phyloP scores from a whole-genome alignment of 1,140 invertebrate genomes.

The Atopsyche davidsoni region DNA sequence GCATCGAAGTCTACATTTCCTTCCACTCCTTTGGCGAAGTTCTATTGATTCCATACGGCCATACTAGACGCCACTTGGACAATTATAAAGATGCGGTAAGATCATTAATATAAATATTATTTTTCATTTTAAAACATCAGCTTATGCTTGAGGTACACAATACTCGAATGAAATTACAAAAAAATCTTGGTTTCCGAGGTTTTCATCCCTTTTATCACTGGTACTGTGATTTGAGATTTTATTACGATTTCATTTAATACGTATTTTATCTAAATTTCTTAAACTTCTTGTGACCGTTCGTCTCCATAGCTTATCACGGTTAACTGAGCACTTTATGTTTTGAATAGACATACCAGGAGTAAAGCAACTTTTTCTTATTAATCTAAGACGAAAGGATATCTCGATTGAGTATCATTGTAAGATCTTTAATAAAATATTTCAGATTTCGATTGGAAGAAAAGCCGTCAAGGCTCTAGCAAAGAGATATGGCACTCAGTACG shows the following conservation, averaged over 20 bases:
- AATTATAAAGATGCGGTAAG: slow-evolving; percentile 59
- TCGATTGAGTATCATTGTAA: not conserved
- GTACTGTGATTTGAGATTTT: not conserved
- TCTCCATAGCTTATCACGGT: no score
- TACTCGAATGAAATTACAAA: no score
- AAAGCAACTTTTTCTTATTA: no score
- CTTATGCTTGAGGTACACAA: no score
- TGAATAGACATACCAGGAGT: no score
- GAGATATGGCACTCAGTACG: slow-evolving; percentile 44
- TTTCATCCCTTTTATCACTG: no score
- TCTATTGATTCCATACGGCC: slow-evolving; percentile 65
- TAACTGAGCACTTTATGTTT: no score
- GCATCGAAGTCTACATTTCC: slow-evolving; percentile 47
- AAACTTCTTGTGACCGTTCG: no score
- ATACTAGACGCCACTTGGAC: slow-evolving; percentile 48
- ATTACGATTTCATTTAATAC: not conserved
- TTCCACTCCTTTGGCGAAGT: slow-evolving; percentile 75
- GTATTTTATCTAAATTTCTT: not conserved
- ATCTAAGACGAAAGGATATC: no score
- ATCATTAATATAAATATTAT: no score
- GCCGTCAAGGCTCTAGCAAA: slow-evolving; percentile 45
- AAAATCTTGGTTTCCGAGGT: no score
- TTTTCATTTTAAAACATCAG: no score
- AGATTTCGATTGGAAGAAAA: slow-evolving; percentile 7
- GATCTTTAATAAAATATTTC: not conserved